Base-by-base conservation (phyloP, 2,888 invertebrate species). In the Cheilosia urbana region DNA sequence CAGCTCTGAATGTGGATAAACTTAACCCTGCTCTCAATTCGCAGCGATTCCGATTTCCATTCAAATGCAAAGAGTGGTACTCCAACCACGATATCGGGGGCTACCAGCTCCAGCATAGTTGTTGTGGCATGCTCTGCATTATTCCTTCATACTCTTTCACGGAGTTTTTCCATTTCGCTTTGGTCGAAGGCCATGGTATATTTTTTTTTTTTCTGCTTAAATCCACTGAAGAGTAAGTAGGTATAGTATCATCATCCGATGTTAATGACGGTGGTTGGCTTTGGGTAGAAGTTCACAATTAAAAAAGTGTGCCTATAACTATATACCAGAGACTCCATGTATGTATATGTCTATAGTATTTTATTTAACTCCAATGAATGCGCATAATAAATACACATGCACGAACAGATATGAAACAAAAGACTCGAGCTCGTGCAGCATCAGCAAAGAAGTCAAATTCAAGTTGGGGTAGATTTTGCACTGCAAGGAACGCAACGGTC, bases 11-110 rank as follows among this genome's bases (percentile, higher is more conserved):
- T 75, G 69, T 75, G 76, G 66, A 85, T 81, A 71, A 76, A 76
- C 76, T 81, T 85, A 85, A 76, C 85, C 85, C 80, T 85, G 75
- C 76, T 76, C 85, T 85, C 84, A 85, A 80, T 76, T 76, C 80
- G 40, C 75, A 65, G 81, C 85, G 72, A 85, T 85, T 81, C 81
- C 71, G 76, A 81, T 81, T 85, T 80, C 72, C 75, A 85, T 85
- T 85, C 71, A 81, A 81, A 76, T 76, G 81, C 66, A 60, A 80
- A 71, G 66, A 85, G 71, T 76, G 66, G 42, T 24, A 72, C 65
- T 76, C 55, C 55, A 77, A 49, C 51, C 57, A 53, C 62, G 57
- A 83, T 51, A 55, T 34, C 51, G 21, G 55, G 53, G 24, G 19
- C 17, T 17, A 21, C 19, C 37, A 11, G 21, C 17, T n/a, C 19